These are phyloP conservation scores for Thymelicus sylvestris DNA, from an alignment of 2,888 invertebrate species.

Conservation along the genomic window DNA sequence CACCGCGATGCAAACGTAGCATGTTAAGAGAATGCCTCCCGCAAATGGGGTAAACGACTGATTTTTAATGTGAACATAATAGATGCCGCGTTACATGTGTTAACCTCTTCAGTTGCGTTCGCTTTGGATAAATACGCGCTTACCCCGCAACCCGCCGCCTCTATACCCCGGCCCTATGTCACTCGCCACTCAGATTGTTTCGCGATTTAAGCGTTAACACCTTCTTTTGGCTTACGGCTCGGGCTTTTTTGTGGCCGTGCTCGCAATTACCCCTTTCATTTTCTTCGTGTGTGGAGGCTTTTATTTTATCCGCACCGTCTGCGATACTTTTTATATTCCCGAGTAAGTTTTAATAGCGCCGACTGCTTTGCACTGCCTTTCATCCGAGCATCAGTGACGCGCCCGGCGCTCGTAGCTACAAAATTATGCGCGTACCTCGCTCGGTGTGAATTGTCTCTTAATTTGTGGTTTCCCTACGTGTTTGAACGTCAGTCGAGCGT, in stretches of 20 bases:
- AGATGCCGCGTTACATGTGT: conserved; percentile 38
- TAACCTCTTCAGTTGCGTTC: conserved; percentile 38
- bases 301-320: conserved; percentile 70
- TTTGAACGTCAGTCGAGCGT: conserved; percentile 52
- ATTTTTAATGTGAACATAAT: conserved; percentile 38
- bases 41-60: conserved; percentile 37
- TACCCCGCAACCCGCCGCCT: conserved; percentile 32
- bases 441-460: conserved; percentile 64
- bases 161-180: conserved; percentile 44
- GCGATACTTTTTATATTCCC: conserved; percentile 60
- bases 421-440: conserved; percentile 57
- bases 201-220: conserved; percentile 64
- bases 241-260: conserved; percentile 68
- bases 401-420: conserved; percentile 51
- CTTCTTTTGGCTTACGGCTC: conserved; percentile 72
- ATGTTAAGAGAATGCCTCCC: conserved; percentile 26
- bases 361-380: conserved; percentile 60
- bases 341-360: conserved; percentile 69
- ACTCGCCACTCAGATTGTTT: conserved; percentile 59
- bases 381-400: conserved; percentile 51
- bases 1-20: conserved; percentile 29
- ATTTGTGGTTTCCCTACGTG: conserved; percentile 59
- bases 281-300: conserved; percentile 64
- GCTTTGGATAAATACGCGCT: conserved; percentile 52
- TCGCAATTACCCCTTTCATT: conserved; percentile 76